phyloP scores from a whole-genome alignment of 2,888 invertebrate genomes.

The Tupiocoris notatus region DNA sequence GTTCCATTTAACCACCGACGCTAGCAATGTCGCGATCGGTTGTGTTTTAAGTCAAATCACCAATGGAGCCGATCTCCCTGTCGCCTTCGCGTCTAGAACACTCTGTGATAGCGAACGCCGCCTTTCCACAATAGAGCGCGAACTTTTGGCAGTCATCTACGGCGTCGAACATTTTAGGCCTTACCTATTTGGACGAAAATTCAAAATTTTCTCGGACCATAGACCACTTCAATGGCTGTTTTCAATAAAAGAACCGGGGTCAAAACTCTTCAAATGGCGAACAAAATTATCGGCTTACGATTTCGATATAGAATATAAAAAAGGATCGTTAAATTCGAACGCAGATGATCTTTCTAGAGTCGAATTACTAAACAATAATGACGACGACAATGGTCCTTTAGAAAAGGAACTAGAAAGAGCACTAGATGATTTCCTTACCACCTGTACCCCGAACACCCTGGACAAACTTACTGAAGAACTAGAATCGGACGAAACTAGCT shows the following conservation, averaged over 20 bases:
- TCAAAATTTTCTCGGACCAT: too few species aligned
- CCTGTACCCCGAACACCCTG: background rate
- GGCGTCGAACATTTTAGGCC: conserved; percentile 52
- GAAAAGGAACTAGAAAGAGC: too few species aligned
- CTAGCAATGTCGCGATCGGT: too few species aligned
- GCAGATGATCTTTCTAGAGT: too few species aligned
- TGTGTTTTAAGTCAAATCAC: too few species aligned
- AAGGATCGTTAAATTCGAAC: too few species aligned
- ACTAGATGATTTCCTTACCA: background rate
- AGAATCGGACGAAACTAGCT: background rate
- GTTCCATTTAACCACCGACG: conserved; percentile 52
- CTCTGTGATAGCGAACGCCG: conserved; percentile 51
- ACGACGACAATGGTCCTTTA: background rate
- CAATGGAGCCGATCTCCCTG: conserved; percentile 52
- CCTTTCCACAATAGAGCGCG: conserved; percentile 51
- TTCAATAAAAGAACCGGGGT: too few species aligned
- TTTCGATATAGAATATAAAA: conserved; percentile 52
- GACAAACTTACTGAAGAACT: background rate
- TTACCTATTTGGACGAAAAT: conserved; percentile 53
- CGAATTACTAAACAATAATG: conserved; percentile 32
- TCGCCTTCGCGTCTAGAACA: conserved; percentile 51
- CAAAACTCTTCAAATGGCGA: too few species aligned
- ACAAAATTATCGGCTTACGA: conserved; percentile 53
- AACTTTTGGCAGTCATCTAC: conserved; percentile 53
- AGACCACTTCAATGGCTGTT: too few species aligned